phyloP scores from a whole-genome alignment of 2,888 invertebrate genomes.

The Drosophila peninsularis region DNA sequence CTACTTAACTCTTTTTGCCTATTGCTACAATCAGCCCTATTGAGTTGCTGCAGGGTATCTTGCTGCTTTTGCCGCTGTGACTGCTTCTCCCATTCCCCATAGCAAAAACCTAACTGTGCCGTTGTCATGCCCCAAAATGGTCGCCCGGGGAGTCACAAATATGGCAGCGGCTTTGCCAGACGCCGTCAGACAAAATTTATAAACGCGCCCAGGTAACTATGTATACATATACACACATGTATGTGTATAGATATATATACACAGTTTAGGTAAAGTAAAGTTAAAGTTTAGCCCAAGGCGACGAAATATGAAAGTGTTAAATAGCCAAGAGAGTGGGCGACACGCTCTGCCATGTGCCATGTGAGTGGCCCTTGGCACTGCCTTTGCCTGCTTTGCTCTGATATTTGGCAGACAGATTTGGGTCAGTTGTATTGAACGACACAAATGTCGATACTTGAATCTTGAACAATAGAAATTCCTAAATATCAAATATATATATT shows the following conservation, averaged over 20 bases:
- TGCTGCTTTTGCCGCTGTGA: not conserved
- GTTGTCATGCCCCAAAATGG: slow-evolving; percentile 54
- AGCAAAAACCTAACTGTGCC: slow-evolving; percentile 8
- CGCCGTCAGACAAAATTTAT: slow-evolving; percentile 61
- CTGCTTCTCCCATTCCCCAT: slow-evolving; percentile 17
- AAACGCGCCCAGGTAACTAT: slow-evolving; percentile 47
- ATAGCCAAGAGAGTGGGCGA: slow-evolving; percentile 50
- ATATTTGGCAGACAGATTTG: slow-evolving; percentile 70
- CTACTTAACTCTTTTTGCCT: not conserved
- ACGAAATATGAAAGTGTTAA: slow-evolving; percentile 76
- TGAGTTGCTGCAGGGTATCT: slow-evolving; percentile 1
- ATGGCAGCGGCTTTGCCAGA: slow-evolving; percentile 68
- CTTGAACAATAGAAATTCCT: slow-evolving; percentile 14
- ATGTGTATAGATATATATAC: not conserved
- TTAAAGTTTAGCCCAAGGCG: slow-evolving; percentile 64
- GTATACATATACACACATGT: not conserved
- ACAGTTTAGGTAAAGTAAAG: slow-evolving; percentile 41
- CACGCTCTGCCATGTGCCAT: slow-evolving; percentile 1
- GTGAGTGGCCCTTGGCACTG: slow-evolving; percentile 9
- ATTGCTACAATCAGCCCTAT: not conserved
- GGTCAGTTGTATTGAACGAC: slow-evolving; percentile 62
- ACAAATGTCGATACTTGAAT: slow-evolving; percentile 39
- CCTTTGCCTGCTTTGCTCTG: slow-evolving; percentile 31
- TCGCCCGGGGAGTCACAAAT: slow-evolving; percentile 74
- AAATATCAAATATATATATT: not conserved